These are phyloP conservation scores for Drosophila acutilabella DNA, from an alignment of 2,888 invertebrate species.

Conservation along the genomic window DNA sequence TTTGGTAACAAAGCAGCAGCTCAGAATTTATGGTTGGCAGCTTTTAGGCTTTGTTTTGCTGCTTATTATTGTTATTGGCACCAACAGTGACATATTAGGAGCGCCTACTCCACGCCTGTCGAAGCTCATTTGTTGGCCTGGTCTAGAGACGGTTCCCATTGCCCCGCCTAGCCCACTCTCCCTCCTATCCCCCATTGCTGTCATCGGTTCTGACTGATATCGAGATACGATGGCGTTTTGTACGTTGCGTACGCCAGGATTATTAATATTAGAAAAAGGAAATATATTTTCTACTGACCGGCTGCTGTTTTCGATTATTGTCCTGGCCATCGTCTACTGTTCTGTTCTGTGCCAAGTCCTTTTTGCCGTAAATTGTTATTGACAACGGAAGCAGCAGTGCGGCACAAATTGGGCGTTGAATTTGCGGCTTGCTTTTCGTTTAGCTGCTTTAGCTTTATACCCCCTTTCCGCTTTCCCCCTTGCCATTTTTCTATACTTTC, in stretches of 20 bases:
- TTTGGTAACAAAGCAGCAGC: constrained; percentile 43
- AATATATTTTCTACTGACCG: constrained; percentile 80
- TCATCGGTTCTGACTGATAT: constrained; percentile 22
- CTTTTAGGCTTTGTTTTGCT: constrained; percentile 80
- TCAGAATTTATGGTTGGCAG: constrained; percentile 77
- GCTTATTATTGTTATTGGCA: constrained; percentile 82
- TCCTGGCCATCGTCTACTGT: constrained; percentile 46
- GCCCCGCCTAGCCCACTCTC: not conserved
- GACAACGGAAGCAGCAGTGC: constrained; percentile 80
- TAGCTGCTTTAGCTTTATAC: constrained; percentile 40
- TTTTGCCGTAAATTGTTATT: constrained; percentile 80
- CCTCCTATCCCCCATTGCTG: not conserved
- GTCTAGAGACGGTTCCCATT: constrained; percentile 11
- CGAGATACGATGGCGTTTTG: constrained; percentile 49
- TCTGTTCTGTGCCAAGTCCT: constrained; percentile 34
- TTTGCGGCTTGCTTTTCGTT: constrained; percentile 73
- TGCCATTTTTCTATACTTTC: constrained; percentile 10
- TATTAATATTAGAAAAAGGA: constrained; percentile 77
- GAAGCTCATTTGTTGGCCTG: constrained; percentile 68
- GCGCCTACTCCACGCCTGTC: constrained; percentile 60
- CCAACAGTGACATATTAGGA: constrained; percentile 81
- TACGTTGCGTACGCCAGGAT: constrained; percentile 69
- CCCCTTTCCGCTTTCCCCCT: not conserved
- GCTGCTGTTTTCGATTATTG: constrained; percentile 81
- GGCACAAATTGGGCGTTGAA: constrained; percentile 80